These are phyloP conservation scores for Erebia palarica DNA, from an alignment of 2,888 invertebrate species.

Conservation along the genomic window DNA sequence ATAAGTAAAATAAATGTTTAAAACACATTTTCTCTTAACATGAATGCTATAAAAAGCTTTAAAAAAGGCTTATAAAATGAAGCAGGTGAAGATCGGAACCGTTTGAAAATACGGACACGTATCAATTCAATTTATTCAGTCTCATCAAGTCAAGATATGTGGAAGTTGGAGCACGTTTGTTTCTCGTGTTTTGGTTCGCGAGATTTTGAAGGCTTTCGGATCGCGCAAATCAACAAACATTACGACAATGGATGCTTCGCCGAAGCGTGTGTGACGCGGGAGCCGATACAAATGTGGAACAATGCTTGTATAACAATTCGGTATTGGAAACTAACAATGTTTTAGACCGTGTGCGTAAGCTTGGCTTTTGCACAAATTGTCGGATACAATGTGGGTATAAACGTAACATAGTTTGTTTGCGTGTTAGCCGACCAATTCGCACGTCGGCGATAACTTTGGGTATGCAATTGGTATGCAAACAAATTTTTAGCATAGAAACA, in stretches of 20 bases:
- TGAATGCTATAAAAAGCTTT: background rate
- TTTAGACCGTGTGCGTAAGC: constrained; percentile 63
- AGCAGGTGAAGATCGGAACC: constrained; percentile 6
- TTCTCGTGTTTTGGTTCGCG: constrained; percentile 70
- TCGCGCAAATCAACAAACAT: constrained; percentile 72
- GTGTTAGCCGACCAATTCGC: constrained; percentile 36
- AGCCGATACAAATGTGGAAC: constrained; percentile 73
- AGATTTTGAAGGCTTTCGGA: constrained; percentile 69
- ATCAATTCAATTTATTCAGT: constrained; percentile 39
- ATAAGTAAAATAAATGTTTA: background rate
- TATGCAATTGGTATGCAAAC: constrained; percentile 22
- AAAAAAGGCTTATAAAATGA: background rate
- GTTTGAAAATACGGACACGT: constrained; percentile 30
- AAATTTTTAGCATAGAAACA: constrained; percentile 15
- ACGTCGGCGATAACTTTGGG: constrained; percentile 29
- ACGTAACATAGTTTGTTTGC: constrained; percentile 36
- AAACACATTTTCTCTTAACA: background rate
- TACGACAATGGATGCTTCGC: constrained; percentile 76
- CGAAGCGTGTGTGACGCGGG: constrained; percentile 71
- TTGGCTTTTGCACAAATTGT: constrained; percentile 60
- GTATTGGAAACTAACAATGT: constrained; percentile 65
- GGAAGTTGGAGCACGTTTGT: constrained; percentile 47
- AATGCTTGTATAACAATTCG: constrained; percentile 80
- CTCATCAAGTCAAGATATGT: constrained; percentile 34
- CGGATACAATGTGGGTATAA: constrained; percentile 44